phyloP scores from a whole-genome alignment of 2,888 invertebrate genomes.

The Drosophila demipolita region DNA sequence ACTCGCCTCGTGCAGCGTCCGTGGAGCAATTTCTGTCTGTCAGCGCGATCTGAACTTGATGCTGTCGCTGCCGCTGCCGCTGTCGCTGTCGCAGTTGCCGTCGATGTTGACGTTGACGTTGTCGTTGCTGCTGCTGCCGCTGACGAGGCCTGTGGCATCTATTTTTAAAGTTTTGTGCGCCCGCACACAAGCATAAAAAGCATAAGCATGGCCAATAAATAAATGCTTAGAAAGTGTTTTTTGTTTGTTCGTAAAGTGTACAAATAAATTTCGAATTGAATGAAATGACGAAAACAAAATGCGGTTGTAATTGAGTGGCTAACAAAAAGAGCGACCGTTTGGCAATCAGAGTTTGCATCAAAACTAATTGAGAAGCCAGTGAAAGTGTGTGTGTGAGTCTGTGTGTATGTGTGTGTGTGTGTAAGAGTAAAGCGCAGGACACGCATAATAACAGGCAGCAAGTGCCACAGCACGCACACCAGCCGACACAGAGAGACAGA shows the following conservation, averaged over 20 bases:
- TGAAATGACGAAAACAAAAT: conserved; percentile 10
- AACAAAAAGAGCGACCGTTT: conserved; percentile 23
- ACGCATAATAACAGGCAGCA: conserved; percentile 36
- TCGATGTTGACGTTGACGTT: conserved; percentile 24
- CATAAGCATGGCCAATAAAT: conserved; percentile 70
- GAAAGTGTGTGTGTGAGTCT: conserved; percentile 19
- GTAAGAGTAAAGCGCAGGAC: conserved; percentile 43
- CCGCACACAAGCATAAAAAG: conserved; percentile 47
- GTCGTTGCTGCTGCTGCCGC: conserved; percentile 22
- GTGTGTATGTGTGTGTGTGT: conserved; percentile 8
- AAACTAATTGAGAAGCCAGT: conserved; percentile 23
- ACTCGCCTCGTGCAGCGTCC: conserved; percentile 23
- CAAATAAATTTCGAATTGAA: conserved; percentile 9
- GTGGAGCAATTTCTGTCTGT: conserved; percentile 13
- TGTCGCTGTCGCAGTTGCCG: conserved; percentile 4
- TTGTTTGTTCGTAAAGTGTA: conserved; percentile 22
- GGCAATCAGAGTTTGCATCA: conserved; percentile 47
- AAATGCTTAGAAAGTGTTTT: conserved; percentile 42
- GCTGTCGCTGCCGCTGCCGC: conserved; percentile 51
- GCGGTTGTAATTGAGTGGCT: conserved; percentile 28
- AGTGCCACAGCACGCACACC: conserved; percentile 1
- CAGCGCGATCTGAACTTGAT: conserved; percentile 63
- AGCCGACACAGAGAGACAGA: conserved; percentile 10
- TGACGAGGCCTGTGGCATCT: conserved; percentile 67
- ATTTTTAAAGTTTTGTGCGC: conserved; percentile 67